phyloP scores from a whole-genome alignment of 2,113 vertebrate species.

The Pomatorhinus ruficollis region DNA sequence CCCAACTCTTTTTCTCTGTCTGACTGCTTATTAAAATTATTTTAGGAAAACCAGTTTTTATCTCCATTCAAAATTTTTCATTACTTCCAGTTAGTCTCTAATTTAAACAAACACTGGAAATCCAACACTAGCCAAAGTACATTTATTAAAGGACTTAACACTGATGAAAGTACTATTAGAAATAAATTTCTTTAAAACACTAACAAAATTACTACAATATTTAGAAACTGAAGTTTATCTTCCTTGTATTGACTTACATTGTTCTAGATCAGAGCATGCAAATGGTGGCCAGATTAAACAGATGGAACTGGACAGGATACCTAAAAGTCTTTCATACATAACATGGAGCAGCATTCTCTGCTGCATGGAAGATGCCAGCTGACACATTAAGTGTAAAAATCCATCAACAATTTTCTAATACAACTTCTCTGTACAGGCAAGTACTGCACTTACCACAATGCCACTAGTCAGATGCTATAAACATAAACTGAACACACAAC shows the following conservation, averaged over 20 bases:
- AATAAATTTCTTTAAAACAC: neutral
- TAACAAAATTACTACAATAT: neutral
- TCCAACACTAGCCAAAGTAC: neutral
- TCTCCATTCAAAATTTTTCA: neutral
- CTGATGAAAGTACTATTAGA: neutral
- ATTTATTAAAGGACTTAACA: neutral
- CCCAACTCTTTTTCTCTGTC: neutral
- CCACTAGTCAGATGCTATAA: neutral
- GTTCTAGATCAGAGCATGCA: neutral
- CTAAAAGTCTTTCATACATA: neutral
- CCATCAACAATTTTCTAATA: neutral
- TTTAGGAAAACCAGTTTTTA: neutral
- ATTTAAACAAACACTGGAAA: neutral
- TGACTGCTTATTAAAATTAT: neutral
- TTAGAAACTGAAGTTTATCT: neutral
- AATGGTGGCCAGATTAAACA: neutral
- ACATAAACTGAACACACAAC: neutral
- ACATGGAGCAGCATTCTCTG: neutral
- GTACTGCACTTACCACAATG: neutral
- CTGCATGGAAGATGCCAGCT: neutral
- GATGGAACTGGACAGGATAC: neutral
- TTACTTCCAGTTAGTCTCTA: neutral
- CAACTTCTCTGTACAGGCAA: neutral
- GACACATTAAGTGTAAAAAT: neutral
- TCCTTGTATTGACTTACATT: neutral